Conservation (phyloP, 1,140 invertebrate species). For the Drosophila truncata region DNA sequence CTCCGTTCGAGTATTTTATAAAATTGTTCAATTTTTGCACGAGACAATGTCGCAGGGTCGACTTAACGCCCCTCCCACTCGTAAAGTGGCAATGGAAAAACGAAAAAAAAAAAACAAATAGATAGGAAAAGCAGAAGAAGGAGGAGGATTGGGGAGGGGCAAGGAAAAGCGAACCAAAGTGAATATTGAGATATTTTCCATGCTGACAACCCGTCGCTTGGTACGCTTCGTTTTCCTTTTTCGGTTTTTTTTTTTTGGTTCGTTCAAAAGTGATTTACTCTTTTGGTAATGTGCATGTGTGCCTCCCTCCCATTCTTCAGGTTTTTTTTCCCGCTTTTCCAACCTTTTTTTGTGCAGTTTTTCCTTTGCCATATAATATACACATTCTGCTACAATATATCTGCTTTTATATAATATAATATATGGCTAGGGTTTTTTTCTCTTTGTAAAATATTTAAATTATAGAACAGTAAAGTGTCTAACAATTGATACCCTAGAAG, state of each 20-base stretch:
- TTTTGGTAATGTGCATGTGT: conserved; percentile 65
- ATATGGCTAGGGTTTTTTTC: not conserved
- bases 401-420: conserved; percentile 31
- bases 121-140: not conserved
- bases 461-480: not conserved
- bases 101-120: conserved; percentile 12
- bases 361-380: conserved; percentile 23
- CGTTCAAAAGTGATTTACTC: conserved; percentile 75
- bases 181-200: conserved; percentile 75
- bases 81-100: conserved; percentile 33
- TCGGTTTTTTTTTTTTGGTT: conserved; percentile 18
- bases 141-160: not conserved
- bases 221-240: conserved; percentile 19
- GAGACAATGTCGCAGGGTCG: conserved; percentile 56
- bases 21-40: conserved; percentile 63
- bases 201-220: conserved; percentile 41
- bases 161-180: conserved; percentile 34
- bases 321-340: conserved; percentile 12
- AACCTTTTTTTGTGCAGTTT: conserved; percentile 31
- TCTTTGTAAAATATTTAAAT: conserved; percentile 6
- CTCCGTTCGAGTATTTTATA: conserved; percentile 52
- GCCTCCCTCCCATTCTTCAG: conserved; percentile 5
- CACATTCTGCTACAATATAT: conserved; percentile 23
- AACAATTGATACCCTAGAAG: conserved; percentile 29
- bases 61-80: conserved; percentile 31